These are phyloP conservation scores for Machimus rusticus DNA, from an alignment of 2,888 invertebrate species.

Conservation along the genomic window DNA sequence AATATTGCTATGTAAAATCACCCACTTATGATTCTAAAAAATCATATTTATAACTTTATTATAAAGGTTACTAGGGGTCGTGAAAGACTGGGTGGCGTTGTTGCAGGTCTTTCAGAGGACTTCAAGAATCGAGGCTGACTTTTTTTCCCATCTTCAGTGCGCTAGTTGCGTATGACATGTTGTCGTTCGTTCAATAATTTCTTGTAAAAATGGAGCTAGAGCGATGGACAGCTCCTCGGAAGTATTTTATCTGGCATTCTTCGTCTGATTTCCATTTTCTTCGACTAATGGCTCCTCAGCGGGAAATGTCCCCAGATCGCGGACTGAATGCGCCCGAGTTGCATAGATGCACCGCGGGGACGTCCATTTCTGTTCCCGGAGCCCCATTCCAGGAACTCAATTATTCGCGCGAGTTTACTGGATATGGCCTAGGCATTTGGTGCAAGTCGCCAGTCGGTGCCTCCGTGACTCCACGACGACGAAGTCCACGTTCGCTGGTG, in stretches of 20 bases:
- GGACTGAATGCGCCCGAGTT: not conserved
- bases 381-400: not conserved
- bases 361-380: not conserved
- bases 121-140: not conserved
- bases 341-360: not conserved
- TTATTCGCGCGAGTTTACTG: constrained; percentile 17
- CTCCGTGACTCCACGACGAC: not conserved
- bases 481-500: not conserved
- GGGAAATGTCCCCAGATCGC: not conserved
- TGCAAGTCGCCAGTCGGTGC: not conserved
- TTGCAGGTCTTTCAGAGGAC: not conserved
- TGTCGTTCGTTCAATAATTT: constrained; percentile 9
- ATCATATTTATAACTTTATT: no score
- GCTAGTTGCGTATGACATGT: constrained; percentile 20
- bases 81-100: not conserved
- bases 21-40: no score
- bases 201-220: not conserved
- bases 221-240: not conserved
- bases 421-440: constrained; percentile 14
- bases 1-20: no score
- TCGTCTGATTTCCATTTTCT: constrained; percentile 10
- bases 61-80: not conserved
- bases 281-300: not conserved
- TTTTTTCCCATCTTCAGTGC: not conserved
- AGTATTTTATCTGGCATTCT: not conserved